Evolutionary conservation across 2,113 vertebrate genomes (phyloP), one percentile per base, ranked within the genome.

Genomic region (Cepphus grylle): DNA sequence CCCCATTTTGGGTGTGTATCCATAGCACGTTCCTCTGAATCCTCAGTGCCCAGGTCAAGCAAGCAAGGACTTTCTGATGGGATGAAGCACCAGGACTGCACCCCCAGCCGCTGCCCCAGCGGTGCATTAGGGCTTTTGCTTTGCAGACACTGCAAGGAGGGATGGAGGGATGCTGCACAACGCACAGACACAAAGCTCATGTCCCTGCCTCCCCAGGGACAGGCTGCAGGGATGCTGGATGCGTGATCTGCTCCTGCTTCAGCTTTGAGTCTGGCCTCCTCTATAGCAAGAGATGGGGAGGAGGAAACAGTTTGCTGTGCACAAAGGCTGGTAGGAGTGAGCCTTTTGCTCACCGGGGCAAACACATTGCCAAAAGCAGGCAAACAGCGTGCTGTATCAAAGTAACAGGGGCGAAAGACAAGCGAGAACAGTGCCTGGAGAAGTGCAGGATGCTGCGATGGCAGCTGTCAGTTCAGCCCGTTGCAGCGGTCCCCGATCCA

Each of bases 181-280:
- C 0, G 2, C n/a, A 4, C 21, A 17, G 32, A 34, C 34, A 14
- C 89, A 52, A 59, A 23, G 18, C 55, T 36, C 3, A 0, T 13
- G 9, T 27, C 45, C 29, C 47, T 61, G 34, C 20, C 21, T 52
- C 69, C 20, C 53, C 2, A 1, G 18, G 77, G 69, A 36, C 8
- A 3, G 25, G 42, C 42, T 66, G 40, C 0, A 2, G 45, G 22
- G 65, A 4, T 36, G 61, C 27, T n/a, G 50, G 38, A 8, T 26
- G 49, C 0, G 2, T 15, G 29, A 30, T 11, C 43, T 40, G 20
- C 81, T 77, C 52, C 47, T 29, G 56, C 81, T 78, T 47, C 36
- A 22, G 23, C 47, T 50, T 47, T 32, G 42, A 15, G 6, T 21
- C 34, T 36, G 22, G 15, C 34, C 38, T 50, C 38, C 7, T 43